These are phyloP conservation scores for Benthosema pterotum DNA, from an alignment of 2,797 vertebrate species.

Conservation along the genomic window DNA sequence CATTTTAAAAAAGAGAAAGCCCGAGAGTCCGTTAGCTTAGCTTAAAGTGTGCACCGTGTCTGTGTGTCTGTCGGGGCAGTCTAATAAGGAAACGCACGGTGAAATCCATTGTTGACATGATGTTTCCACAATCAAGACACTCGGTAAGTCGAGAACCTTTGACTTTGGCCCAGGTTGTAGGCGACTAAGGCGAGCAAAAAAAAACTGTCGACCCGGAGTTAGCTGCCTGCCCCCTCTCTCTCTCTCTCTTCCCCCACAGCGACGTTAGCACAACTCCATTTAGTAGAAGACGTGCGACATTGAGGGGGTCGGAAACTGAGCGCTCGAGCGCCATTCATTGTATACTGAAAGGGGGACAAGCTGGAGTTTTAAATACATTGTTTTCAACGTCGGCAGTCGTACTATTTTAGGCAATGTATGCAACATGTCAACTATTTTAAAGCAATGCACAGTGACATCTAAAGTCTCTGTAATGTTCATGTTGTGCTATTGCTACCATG, in stretches of 20 bases:
- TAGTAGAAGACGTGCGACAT: too few species aligned
- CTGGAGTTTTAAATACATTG: too few species aligned
- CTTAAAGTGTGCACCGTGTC: conserved; percentile 61
- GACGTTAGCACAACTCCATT: conserved; percentile 26
- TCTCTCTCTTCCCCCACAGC: conserved; percentile 63
- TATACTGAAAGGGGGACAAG: too few species aligned
- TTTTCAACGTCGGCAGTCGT: too few species aligned
- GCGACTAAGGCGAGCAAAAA: conserved; percentile 1
- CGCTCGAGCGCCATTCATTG: too few species aligned
- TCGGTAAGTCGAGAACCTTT: conserved; percentile 83
- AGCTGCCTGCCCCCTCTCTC: too few species aligned
- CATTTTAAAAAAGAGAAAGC: conserved; percentile 58
- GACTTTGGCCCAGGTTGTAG: conserved; percentile 48
- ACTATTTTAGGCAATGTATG: too few species aligned
- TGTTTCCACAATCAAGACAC: conserved; percentile 98
- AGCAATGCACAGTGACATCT: too few species aligned
- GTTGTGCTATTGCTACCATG: too few species aligned
- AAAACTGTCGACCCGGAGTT: not conserved
- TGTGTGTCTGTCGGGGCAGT: conserved; percentile 28
- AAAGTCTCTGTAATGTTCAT: too few species aligned
- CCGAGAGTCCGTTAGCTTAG: conserved; percentile 67
- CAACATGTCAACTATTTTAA: too few species aligned
- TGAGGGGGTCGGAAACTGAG: too few species aligned
- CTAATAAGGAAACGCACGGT: conserved; percentile 42
- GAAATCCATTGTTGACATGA: conserved; percentile 88